Percentiles rank a stretch among this genome's conserved stretches.
Conservation (phyloP, 30 jellyfish, hydroid and myxozoan genomes). For the Hydra vulgaris region DNA sequence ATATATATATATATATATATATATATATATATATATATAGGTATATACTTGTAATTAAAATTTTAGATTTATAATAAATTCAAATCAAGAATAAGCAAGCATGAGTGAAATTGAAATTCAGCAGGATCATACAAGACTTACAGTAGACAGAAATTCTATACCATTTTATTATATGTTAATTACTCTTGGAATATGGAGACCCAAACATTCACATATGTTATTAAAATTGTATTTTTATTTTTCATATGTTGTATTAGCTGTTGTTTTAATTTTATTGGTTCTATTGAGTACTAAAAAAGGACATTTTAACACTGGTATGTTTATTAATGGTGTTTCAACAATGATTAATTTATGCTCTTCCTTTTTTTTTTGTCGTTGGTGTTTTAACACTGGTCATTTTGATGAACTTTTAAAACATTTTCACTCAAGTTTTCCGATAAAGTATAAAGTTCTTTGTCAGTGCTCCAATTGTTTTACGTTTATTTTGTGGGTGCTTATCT, state of each 20-base stretch:
- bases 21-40: no score
- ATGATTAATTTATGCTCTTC: background rate
- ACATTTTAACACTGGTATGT: background rate
- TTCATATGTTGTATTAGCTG: background rate
- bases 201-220: background rate
- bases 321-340: background rate
- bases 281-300: background rate
- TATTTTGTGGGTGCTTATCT: constrained; percentile 13
- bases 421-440: background rate
- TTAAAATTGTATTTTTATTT: background rate
- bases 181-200: background rate
- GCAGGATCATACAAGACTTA: no score
- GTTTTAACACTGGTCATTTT: background rate
- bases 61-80: no score
- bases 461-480: background rate
- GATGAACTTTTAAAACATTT: background rate
- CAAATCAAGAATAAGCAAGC: no score
- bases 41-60: no score
- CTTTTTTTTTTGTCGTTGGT: constrained; percentile 7
- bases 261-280: background rate
- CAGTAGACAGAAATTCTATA: no score
- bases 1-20: no score
- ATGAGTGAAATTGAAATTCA: no score
- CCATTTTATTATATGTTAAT: background rate
- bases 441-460: background rate